Base-by-base conservation (phyloP, 2,113 vertebrate species). In the Colaptes auratus region DNA sequence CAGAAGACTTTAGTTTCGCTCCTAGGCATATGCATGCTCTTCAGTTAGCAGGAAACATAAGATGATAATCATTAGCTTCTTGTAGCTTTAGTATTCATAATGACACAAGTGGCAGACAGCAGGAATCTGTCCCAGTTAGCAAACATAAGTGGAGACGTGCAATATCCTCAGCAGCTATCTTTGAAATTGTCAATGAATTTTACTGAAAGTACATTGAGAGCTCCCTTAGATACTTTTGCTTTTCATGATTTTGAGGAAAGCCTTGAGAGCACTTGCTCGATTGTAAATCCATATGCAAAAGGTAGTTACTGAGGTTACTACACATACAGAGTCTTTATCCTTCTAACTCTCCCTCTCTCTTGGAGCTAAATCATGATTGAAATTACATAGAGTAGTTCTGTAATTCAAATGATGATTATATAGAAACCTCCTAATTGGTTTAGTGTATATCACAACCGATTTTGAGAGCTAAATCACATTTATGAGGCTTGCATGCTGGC, bases 201-300 rank as follows among this genome's bases (percentile, higher is more conserved):
- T 79, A 52, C 31, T 79, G 21, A 21, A 64, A 60, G 69, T 10
- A 8, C 39, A 21, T 78, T 88, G 60, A 75, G 76, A 72, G 19
- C 73, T 88, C 46, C n/a, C 55, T 16, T 81, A 44, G 31, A 33
- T 84, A 3, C 30, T 91, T 48, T 31, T 50, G 50, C 42, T 83
- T 27, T 33, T 74, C 13, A 3, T 20, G 59, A 61, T 44, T 69
- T 61, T 53, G 63, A 72, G 70, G 28, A 89, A 24, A 59, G 66
- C 87, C 89, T 66, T 35, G n/a, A 82, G 66, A 69, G 84, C 50
- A 30, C 71, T 94, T 82, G 30, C 52, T 92, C 50, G 66, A 72
- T 75, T 91, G 24, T 86, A 93, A 89, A 89, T 93, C 39, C 74
- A 24, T 81, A 31, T 84, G 66, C 67, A 91, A 56, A 76, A 66